Base-by-base conservation (phyloP, 2,113 vertebrate species). In the Apodemus speciosus region DNA sequence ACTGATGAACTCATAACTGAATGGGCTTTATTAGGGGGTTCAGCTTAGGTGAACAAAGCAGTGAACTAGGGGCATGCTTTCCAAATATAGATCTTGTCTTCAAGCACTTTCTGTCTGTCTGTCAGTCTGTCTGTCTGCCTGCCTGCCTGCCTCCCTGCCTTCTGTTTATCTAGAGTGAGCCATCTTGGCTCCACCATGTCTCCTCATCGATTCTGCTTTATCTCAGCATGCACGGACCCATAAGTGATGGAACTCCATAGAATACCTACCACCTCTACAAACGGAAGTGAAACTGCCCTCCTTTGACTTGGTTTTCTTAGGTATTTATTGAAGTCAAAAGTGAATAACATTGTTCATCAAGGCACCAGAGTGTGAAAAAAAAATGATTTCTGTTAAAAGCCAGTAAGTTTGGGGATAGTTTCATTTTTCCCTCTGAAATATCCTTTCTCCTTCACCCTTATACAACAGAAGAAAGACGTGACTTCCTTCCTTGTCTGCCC, bases 381-480 rank as follows among this genome's bases (percentile, higher is more conserved):
- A 27, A 88, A 20, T 14, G 20, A 3, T 58, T 89, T 68, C 56
- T 60, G 8, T 71, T 83, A 80, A 56, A 94, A 81, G 7, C 15
- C 72, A 83, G 27, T 88, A 79, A 18, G 4, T 92, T 76, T 68
- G 1, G 14, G 32, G 3, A 2, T 73, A 43, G 35, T 89, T 93
- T 86, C 69, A 3, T 88, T 69, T 69, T 93, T 90, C 73, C 53
- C 25, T 92, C 40, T 94, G n/a, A 88, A 35, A 71, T 64, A 14
- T 80, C 72, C 16, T 75, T 71, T 75, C 66, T 90, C 38, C 40
- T 53, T 71, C 9, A 21, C 3, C 4, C 10, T 40, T 69, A 66
- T 0, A 10, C 10, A 79, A 46, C 16, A 18, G 18, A 51, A 9
- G 43, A 66, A 62, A 73, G 20, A 56, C 27, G 6, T 0, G 3